Base-by-base conservation (phyloP, 35 echinoderm and acorn worm genomes). In the Lytechinus pictus region DNA sequence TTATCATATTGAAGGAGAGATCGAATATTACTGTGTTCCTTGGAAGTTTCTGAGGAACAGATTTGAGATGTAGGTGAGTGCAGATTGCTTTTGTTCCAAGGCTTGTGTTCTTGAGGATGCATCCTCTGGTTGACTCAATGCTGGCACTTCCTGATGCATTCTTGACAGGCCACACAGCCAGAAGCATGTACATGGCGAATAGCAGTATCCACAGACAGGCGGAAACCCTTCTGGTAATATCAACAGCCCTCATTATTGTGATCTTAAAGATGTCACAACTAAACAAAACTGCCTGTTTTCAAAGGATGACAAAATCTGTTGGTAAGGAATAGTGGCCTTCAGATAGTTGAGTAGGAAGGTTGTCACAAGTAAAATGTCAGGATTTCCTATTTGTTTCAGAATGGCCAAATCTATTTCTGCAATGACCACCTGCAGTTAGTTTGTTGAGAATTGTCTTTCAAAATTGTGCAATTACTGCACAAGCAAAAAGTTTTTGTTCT, bases 11-110 rank as follows among this genome's bases (percentile, higher is more conserved):
- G 88, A 10, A 54, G 9, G 88, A 33, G 28, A 90, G 16, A 90
- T 33, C 27, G 52, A 90, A 33, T 52, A 27, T 90, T 44, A 90
- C 52, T 10, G 88, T 90, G 88, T 90, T 90, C 3, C 52, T 90
- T 90, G 88, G 88, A 44, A 90, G 52, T 52, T 90, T 21, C 27
- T 54, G 88, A 52, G 88, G 88, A 54, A 90, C 88, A 54, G 28
- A 44, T 10, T 44, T 90, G 29, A 90, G 88, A 90, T 90, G 4
- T 12, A 90, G 88, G n/a, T 52, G 88, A 14, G 88, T 90, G 24
- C 88, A 90, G 88, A 4, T 52, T 5, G 52, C 88, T 54, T 52
- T 90, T 19, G 16, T 13, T 52, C 88, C 88, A 6, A 90, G 29
- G 52, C 88, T 52, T 10, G 88, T 90, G 4, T 90, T 57, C 27